A percentile compares a stretch with the other conserved stretches of the same genome.
Conservation (phyloP, 1,140 invertebrate genomes). For the Zaprionus taronus region DNA sequence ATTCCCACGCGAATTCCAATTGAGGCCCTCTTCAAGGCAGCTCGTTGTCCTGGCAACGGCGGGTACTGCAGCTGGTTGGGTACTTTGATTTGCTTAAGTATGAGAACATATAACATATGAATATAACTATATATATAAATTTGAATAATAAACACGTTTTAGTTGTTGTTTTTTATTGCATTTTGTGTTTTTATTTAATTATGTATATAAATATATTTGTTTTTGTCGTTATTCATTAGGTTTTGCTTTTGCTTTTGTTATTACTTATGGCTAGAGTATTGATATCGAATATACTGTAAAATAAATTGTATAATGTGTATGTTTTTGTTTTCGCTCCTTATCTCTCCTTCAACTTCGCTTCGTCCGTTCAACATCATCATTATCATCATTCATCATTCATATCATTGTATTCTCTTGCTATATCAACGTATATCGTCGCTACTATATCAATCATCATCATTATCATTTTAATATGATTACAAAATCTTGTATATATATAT, state of each 20-base stretch:
- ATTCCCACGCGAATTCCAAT: slow-evolving; percentile 16
- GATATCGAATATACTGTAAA: slow-evolving; percentile 78
- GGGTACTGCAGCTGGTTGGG: neutral
- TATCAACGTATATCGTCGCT: slow-evolving; percentile 3
- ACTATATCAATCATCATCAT: neutral
- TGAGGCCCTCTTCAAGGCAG: neutral
- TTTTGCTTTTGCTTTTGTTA: slow-evolving; percentile 55
- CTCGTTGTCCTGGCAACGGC: slow-evolving; percentile 33
- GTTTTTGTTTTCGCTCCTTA: slow-evolving; percentile 43
- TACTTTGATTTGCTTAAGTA: neutral
- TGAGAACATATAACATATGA: too few species aligned
- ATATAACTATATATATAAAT: too few species aligned
- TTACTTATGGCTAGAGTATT: slow-evolving; percentile 77
- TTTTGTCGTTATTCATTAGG: slow-evolving; percentile 49
- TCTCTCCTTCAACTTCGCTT: slow-evolving; percentile 18
- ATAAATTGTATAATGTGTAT: slow-evolving; percentile 80
- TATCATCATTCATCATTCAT: slow-evolving; percentile 16
- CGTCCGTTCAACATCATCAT: neutral
- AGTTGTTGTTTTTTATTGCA: slow-evolving; percentile 53
- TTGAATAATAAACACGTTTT: neutral
- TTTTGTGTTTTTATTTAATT: slow-evolving; percentile 70
- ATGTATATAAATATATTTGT: slow-evolving; percentile 81
- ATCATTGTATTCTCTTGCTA: slow-evolving; percentile 6
- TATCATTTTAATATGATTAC: slow-evolving; percentile 25
- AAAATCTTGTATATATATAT: slow-evolving; percentile 38